Conservation (phyloP, 2,113 vertebrate species). For the Rhodinocichla rosea region DNA sequence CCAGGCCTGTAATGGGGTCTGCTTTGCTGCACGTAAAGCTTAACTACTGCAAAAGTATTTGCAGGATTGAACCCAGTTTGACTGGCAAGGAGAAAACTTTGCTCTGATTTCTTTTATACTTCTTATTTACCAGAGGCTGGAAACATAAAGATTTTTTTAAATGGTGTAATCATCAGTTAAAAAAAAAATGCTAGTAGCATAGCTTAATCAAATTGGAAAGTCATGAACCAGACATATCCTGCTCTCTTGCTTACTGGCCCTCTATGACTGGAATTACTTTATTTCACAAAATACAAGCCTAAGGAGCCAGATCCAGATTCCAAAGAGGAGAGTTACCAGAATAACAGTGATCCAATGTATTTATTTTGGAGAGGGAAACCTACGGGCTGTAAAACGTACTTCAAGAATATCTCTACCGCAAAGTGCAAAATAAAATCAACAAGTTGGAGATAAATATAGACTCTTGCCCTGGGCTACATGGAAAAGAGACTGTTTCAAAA, state of each 20-base stretch:
- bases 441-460: not conserved
- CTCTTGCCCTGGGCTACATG: not conserved
- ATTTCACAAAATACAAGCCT: not conserved
- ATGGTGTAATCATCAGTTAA: not conserved
- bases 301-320: not conserved
- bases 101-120: not conserved
- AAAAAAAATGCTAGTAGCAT: not conserved
- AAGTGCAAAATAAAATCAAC: not conserved
- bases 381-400: not conserved
- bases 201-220: not conserved
- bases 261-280: not conserved
- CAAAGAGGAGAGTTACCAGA: not conserved
- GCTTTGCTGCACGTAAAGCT: not conserved
- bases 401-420: not conserved
- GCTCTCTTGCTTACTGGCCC: not conserved
- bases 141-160: not conserved
- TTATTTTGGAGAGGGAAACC: not conserved
- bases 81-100: not conserved
- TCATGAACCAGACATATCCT: not conserved
- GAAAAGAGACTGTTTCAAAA: not conserved
- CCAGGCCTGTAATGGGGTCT: not conserved
- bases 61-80: not conserved
- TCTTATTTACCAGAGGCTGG: not conserved
- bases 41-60: not conserved
- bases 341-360: not conserved